Percentiles rank a stretch among this genome's conserved stretches.
phyloP scores from a whole-genome alignment of 2,888 invertebrate genomes.

The Dicycla oo region DNA sequence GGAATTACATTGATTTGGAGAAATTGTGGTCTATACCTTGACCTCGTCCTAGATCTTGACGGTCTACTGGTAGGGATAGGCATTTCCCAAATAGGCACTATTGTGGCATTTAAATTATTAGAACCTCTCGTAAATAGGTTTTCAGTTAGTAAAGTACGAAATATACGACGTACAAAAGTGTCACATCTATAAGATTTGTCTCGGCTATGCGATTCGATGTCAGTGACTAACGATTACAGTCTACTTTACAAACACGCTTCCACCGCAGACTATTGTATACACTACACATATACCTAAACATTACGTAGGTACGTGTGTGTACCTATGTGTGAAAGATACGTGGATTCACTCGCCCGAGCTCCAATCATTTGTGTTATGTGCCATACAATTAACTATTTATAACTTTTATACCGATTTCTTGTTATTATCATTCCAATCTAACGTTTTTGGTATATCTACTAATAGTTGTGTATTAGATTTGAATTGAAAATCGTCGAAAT shows the following conservation, averaged over 20 bases:
- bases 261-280: constrained; percentile 66
- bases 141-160: constrained; percentile 3
- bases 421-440: constrained; percentile 47
- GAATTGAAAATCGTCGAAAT: constrained; percentile 24
- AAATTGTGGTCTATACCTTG: neutral
- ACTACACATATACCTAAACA: constrained; percentile 52
- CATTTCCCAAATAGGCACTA: neutral
- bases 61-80: neutral
- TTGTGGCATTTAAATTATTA: neutral
- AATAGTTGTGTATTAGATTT: constrained; percentile 30
- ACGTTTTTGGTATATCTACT: constrained; percentile 30
- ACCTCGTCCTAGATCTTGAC: neutral
- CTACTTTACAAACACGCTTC: constrained; percentile 76
- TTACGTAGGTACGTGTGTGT: constrained; percentile 46
- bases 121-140: constrained; percentile 1
- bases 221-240: constrained; percentile 81
- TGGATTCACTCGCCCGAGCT: constrained; percentile 62
- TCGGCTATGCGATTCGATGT: constrained; percentile 78
- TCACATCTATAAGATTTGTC: constrained; percentile 75
- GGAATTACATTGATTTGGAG: neutral
- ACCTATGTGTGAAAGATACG: constrained; percentile 60
- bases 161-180: constrained; percentile 63
- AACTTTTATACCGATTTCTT: constrained; percentile 55
- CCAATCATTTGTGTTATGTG: constrained; percentile 53
- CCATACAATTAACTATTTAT: constrained; percentile 57